A percentile compares a stretch with the other conserved stretches of the same genome.
Evolutionary conservation across 2,113 vertebrate species (phyloP).

Genomic region (Narcine bancroftii): DNA sequence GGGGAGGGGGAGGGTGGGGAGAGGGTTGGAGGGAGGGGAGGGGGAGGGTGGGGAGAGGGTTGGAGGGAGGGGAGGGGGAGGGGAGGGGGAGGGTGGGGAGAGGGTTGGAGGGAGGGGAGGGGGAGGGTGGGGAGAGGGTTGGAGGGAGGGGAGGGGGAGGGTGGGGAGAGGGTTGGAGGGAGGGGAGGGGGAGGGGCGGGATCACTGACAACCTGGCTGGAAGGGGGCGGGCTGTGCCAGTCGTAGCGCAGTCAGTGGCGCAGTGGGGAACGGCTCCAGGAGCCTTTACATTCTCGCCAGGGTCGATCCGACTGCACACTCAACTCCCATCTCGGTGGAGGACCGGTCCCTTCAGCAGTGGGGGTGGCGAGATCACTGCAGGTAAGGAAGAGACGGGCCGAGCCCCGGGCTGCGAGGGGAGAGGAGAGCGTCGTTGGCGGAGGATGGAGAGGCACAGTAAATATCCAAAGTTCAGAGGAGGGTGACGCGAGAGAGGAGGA

Average conservation of each 20-base stretch:
- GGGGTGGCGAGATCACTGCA: neutral
- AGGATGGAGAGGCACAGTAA: neutral
- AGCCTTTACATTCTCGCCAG: neutral
- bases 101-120: neutral
- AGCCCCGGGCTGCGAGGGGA: too few species aligned
- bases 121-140: too few species aligned
- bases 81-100: neutral
- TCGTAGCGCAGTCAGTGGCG: neutral
- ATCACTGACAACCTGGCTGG: too few species aligned
- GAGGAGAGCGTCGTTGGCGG: neutral
- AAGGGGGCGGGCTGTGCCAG: neutral
- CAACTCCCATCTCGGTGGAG: neutral
- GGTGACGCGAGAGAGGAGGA: too few species aligned
- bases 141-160: neutral
- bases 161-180: neutral
- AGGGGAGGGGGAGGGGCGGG: neutral
- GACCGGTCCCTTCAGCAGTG: neutral
- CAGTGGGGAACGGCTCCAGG: neutral
- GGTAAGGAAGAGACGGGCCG: too few species aligned
- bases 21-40: neutral
- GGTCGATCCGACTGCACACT: neutral
- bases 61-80: neutral
- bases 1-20: neutral
- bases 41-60: neutral
- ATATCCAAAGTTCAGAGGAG: neutral